Percentiles rank a stretch among this genome's conserved stretches.
Evolutionary conservation across 2,113 vertebrate genomes (phyloP).

Genomic region (Dinomys branickii): DNA sequence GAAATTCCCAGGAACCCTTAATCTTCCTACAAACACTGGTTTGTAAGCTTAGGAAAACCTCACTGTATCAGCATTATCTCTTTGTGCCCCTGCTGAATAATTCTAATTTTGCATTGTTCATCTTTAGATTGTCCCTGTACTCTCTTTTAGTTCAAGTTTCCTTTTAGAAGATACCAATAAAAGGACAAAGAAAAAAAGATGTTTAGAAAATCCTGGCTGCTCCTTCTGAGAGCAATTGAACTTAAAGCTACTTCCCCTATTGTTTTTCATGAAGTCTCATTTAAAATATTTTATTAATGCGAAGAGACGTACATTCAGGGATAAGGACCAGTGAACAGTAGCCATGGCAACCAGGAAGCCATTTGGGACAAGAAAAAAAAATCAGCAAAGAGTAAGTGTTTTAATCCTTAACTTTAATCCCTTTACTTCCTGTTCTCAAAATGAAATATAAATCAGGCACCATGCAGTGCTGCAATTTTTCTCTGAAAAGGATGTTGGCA

Average conservation of each 20-base stretch:
- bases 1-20: constrained; percentile 69
- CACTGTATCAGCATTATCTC: constrained; percentile 23
- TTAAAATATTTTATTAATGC: constrained; percentile 86
- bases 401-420: constrained; percentile 90
- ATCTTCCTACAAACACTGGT: constrained; percentile 64
- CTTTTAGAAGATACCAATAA: constrained; percentile 65
- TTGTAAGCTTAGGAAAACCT: constrained; percentile 42
- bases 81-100: background rate
- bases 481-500: constrained; percentile 85
- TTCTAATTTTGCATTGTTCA: constrained; percentile 34
- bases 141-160: constrained; percentile 74
- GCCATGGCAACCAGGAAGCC: constrained; percentile 87
- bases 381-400: constrained; percentile 86
- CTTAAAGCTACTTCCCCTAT: constrained; percentile 79
- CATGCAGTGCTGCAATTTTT: constrained; percentile 83
- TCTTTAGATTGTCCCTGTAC: constrained; percentile 58
- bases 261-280: constrained; percentile 81
- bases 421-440: constrained; percentile 88
- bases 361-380: constrained; percentile 82
- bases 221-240: constrained; percentile 75
- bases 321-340: constrained; percentile 85
- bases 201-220: constrained; percentile 72
- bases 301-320: constrained; percentile 81
- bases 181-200: constrained; percentile 63
- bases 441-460: constrained; percentile 89